Conservation (phyloP, 2,113 vertebrate genomes). For the Mellivora capensis region DNA sequence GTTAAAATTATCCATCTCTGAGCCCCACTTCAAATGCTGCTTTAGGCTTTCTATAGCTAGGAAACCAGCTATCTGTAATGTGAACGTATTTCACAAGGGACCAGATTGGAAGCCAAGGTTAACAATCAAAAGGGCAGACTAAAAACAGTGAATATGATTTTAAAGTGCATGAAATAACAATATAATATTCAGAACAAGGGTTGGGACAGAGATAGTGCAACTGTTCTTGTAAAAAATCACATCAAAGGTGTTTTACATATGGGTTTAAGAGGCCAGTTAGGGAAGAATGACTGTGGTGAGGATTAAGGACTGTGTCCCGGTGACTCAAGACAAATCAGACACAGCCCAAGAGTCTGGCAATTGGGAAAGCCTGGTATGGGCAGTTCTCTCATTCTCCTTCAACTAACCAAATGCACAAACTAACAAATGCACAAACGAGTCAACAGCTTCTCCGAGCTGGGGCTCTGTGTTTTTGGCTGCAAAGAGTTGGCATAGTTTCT, state of each 20-base stretch:
- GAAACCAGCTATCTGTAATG: not conserved
- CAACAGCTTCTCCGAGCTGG: not conserved
- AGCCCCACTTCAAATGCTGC: not conserved
- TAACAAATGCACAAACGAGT: not conserved
- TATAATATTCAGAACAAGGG: not conserved
- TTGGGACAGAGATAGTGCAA: not conserved
- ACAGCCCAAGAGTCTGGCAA: not conserved
- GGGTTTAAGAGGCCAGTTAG: not conserved
- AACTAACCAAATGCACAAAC: not conserved
- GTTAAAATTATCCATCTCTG: not conserved
- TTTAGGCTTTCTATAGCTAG: not conserved
- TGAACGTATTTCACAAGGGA: not conserved
- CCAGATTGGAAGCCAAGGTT: not conserved
- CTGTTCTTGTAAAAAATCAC: not conserved
- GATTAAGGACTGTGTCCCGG: not conserved
- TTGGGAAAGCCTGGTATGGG: not conserved
- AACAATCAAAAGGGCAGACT: not conserved
- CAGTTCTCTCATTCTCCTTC: not conserved
- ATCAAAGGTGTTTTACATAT: not conserved
- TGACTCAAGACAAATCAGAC: not conserved
- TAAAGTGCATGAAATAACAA: not conserved
- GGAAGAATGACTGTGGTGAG: not conserved
- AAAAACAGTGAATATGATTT: not conserved
- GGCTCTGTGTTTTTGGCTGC: not conserved
- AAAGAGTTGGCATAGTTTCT: not conserved